These are phyloP conservation scores for Noctua fimbriata DNA, from an alignment of 2,888 invertebrate genomes.

Conservation along the genomic window DNA sequence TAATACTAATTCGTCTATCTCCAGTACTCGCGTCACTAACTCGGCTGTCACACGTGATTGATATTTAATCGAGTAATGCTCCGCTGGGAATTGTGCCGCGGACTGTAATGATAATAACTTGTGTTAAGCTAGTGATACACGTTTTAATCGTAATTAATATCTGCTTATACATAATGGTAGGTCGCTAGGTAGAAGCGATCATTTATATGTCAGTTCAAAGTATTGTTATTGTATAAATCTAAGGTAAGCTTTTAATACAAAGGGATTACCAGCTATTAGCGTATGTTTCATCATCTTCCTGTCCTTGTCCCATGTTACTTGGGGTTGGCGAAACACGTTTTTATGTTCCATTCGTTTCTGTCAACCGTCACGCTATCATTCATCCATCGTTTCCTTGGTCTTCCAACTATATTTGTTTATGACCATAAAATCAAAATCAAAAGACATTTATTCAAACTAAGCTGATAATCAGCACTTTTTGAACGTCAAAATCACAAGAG, in stretches of 20 bases:
- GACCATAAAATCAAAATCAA: too few relatives aligned
- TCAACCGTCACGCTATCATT: too few relatives aligned
- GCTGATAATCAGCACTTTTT: background rate
- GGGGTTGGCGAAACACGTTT: too few relatives aligned
- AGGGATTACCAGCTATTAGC: background rate
- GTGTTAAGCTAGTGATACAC: conserved; percentile 26
- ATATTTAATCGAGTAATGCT: conserved; percentile 51
- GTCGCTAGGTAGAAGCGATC: too few relatives aligned
- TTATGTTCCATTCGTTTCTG: too few relatives aligned
- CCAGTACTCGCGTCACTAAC: conserved; percentile 29
- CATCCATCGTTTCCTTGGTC: too few relatives aligned
- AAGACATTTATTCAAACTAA: too few relatives aligned
- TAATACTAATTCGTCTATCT: conserved; percentile 13
- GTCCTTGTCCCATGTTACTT: too few relatives aligned
- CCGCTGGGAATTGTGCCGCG: conserved; percentile 23
- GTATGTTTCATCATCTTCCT: too few relatives aligned
- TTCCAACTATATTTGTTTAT: too few relatives aligned
- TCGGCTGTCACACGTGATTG: conserved; percentile 45
- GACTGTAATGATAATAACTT: conserved; percentile 40
- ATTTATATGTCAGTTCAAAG: background rate
- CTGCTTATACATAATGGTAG: conserved; percentile 2
- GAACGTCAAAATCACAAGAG: background rate
- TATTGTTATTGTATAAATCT: background rate
- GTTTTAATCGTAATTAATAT: conserved; percentile 34
- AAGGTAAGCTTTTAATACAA: too few relatives aligned